Base-by-base conservation (phyloP, 2,888 invertebrate species). In the Drosophila glabriapex region DNA sequence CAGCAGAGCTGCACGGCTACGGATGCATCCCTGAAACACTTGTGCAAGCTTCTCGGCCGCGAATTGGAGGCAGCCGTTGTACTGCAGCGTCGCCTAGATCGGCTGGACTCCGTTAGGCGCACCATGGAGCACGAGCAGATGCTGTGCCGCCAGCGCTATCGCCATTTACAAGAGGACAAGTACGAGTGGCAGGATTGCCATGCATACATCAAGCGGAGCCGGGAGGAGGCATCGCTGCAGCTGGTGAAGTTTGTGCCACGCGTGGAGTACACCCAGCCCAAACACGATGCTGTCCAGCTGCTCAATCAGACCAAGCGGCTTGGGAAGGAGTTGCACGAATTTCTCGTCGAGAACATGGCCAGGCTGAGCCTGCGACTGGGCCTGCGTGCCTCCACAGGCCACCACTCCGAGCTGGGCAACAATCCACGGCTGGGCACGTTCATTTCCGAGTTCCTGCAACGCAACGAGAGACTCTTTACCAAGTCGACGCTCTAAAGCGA, bases 141-240 rank as follows among this genome's bases (percentile, higher is more conserved):
- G 1, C 55, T 83, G 2, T 83, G 83, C 33, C 19, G 35, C 0
- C 78, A 83, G 39, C 80, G 83, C 12, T 80, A 58, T 61, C 58
- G 54, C 0, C 25, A 61, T 12, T 22, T 85, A 56, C 50, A 72
- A 14, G n/a, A 31, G 5, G 60, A 52, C 1, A 79, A 79, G 19
- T 82, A 63, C 41, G 72, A 73, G 4, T 74, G 76, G 73, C 49
- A 53, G 7, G 56, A 73, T 0, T 73, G 68, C 4, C 22, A 60
- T n/a, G 46, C 10, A 0, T 54, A 50, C 54, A 50, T 80, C 9
- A n/a, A 14, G 2, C 53, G 10, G 0, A 52, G 10, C 9, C 6
- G 1, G 0, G 31, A 19, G 0, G 14, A 25, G 0, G 9, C 28
- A 0, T 19, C 33, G 3, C 22, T 0, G 7, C 10, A 37, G 0